Percentiles rank a stretch among this genome's conserved stretches.
phyloP scores from a whole-genome alignment of 2,888 invertebrate species.

The Hetaerina titia region DNA sequence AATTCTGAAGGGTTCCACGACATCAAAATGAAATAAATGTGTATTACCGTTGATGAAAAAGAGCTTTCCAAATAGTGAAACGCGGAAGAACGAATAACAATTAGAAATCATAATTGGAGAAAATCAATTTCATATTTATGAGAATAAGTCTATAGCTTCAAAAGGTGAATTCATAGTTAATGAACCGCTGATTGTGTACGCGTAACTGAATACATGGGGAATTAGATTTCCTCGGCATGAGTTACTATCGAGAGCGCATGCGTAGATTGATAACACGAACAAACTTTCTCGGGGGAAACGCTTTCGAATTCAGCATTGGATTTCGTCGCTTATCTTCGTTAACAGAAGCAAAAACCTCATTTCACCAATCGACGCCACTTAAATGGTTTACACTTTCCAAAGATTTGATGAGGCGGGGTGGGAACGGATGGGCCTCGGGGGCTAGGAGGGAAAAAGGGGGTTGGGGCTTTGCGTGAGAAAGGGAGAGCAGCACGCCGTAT shows the following conservation, averaged over 20 bases:
- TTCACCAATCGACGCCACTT: background rate
- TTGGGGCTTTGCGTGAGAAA: too few species aligned
- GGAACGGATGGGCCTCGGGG: too few species aligned
- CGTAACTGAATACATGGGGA: background rate
- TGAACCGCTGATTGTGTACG: background rate
- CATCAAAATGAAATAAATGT: too few species aligned
- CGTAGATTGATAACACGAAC: background rate
- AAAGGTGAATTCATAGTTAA: background rate
- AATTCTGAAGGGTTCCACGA: too few species aligned
- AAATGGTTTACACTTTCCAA: background rate
- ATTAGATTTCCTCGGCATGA: background rate
- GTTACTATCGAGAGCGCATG: background rate
- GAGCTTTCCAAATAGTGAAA: too few species aligned
- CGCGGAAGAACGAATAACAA: too few species aligned
- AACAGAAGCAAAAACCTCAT: conserved; percentile 2
- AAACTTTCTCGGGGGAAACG: background rate
- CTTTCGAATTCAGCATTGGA: background rate
- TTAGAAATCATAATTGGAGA: too few species aligned
- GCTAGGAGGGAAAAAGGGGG: background rate
- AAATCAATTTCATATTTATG: background rate
- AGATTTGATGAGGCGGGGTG: background rate
- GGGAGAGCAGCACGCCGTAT: too few species aligned
- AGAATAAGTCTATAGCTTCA: background rate
- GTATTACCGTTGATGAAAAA: too few species aligned
- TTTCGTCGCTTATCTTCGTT: background rate